Evolutionary conservation across 37 sponge, comb jelly and placozoan genomes (phyloP).

Genomic region (Eunapius fragilis): DNA sequence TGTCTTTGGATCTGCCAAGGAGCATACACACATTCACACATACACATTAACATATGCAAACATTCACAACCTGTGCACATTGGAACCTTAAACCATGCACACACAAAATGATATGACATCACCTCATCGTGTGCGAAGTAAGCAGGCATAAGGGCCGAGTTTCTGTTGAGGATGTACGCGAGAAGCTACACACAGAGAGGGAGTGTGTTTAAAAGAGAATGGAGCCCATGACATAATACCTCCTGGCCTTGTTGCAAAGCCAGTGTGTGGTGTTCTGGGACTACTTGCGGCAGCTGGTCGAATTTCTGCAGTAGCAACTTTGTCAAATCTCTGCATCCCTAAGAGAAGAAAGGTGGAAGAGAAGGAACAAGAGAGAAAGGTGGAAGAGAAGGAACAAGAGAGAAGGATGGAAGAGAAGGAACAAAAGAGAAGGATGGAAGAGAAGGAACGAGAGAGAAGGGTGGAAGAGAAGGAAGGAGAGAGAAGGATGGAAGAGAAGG

Average conservation of each 20-base stretch:
- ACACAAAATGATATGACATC: background rate
- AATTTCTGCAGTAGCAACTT: constrained; percentile 56
- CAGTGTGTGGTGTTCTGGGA: constrained; percentile 33
- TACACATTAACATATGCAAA: background rate
- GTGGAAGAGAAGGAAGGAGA: no score
- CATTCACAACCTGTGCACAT: background rate
- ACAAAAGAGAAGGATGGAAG: background rate
- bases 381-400: background rate
- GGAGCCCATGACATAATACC: constrained; percentile 8
- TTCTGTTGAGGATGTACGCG: constrained; percentile 77
- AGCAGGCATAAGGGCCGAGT: constrained; percentile 75
- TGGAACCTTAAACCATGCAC: background rate
- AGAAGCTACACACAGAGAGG: constrained; percentile 50
- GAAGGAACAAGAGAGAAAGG: background rate
- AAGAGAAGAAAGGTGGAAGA: background rate
- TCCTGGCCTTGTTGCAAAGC: constrained; percentile 48
- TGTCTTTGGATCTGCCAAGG: constrained; percentile 35
- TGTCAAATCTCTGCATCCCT: constrained; percentile 70
- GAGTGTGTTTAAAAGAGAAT: background rate
- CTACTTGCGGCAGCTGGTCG: constrained; percentile 48
- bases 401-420: background rate
- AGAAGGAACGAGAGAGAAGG: background rate
- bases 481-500: no score
- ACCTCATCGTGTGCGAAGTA: constrained; percentile 86
- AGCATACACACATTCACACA: background rate